phyloP scores from a whole-genome alignment of 2,797 vertebrate species.

The Myotis vivesi region DNA sequence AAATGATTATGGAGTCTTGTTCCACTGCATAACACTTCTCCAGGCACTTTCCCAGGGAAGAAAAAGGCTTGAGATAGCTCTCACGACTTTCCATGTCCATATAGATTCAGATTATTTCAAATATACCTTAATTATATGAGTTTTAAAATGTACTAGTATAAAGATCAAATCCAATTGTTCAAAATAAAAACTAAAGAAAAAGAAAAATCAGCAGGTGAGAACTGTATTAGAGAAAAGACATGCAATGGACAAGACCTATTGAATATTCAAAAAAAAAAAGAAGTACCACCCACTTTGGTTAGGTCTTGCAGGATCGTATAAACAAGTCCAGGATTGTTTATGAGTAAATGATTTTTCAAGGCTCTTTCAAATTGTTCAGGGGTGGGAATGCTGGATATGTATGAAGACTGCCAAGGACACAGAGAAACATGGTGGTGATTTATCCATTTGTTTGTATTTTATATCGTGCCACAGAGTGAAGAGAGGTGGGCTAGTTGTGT shows the following conservation, averaged over 20 bases:
- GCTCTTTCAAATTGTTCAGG: not conserved
- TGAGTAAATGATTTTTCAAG: conserved; percentile 13
- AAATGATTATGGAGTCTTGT: conserved; percentile 31
- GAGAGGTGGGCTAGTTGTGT: conserved; percentile 59
- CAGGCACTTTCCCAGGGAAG: conserved; percentile 65
- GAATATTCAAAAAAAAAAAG: not conserved
- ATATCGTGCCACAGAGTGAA: not conserved
- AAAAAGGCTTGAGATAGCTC: conserved; percentile 30
- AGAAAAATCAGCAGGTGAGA: not conserved
- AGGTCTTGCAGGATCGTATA: not conserved
- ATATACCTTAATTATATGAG: conserved; percentile 14
- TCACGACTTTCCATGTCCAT: not conserved
- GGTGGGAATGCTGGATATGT: not conserved
- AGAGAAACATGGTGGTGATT: not conserved
- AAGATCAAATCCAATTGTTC: not conserved
- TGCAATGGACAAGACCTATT: not conserved
- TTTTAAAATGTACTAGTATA: conserved; percentile 28
- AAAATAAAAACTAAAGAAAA: conserved; percentile 31
- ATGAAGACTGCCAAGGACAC: not conserved
- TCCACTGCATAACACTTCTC: conserved; percentile 38
- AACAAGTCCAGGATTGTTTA: not conserved
- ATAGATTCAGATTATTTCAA: not conserved
- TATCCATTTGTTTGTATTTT: conserved; percentile 49
- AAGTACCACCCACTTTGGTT: not conserved
- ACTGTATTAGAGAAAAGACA: not conserved